Conservation (phyloP, 1,140 invertebrate genomes). For the Monomorium pharaonis region DNA sequence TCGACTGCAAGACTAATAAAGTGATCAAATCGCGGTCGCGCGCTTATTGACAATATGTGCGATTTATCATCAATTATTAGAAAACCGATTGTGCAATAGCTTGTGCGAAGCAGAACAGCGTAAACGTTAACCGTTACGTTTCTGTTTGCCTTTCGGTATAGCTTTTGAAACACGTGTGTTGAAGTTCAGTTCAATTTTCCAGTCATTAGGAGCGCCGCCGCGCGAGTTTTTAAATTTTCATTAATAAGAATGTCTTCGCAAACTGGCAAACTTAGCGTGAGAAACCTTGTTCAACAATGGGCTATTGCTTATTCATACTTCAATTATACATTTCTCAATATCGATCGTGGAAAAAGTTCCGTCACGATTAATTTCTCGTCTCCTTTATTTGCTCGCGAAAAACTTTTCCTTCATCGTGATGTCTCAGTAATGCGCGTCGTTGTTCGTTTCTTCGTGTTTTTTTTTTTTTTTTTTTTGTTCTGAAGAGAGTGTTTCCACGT, state of each 20-base stretch:
- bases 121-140: not conserved
- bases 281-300: not conserved
- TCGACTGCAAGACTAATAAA: slow-evolving; percentile 49
- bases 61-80: slow-evolving; percentile 6
- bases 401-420: slow-evolving; percentile 15
- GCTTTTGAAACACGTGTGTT: not conserved
- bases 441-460: slow-evolving; percentile 8
- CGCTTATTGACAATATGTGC: slow-evolving; percentile 37
- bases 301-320: not conserved
- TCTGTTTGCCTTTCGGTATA: not conserved
- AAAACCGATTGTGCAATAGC: not conserved
- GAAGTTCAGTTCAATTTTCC: not conserved
- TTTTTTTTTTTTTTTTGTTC: slow-evolving; percentile 28
- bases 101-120: not conserved
- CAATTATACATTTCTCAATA: not conserved
- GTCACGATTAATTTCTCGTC: not conserved
- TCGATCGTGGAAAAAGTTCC: not conserved
- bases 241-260: not conserved
- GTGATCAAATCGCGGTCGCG: slow-evolving; percentile 25
- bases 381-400: not conserved
- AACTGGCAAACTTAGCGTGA: not conserved
- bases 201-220: not conserved
- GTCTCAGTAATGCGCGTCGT: not conserved
- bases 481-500: slow-evolving; percentile 2
- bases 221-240: not conserved